Evolutionary conservation across 2,113 vertebrate genomes (phyloP).

Genomic region (Dromas ardeola): DNA sequence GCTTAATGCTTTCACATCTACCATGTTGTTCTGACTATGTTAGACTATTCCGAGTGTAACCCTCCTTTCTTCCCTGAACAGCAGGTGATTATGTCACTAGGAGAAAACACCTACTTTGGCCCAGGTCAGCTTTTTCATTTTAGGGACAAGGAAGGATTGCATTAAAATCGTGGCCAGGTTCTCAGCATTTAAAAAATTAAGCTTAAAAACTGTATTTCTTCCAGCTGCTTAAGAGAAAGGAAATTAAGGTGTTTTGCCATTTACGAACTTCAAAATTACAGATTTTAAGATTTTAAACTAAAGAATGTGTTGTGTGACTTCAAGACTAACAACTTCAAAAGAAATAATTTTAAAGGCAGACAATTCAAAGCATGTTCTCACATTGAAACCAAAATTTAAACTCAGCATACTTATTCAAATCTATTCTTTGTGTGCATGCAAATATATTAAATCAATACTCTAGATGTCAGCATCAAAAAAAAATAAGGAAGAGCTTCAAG

Average conservation of each 20-base stretch:
- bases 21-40: accelerated
- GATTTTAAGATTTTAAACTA: not conserved
- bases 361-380: not conserved
- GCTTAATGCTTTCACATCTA: not conserved
- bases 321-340: not conserved
- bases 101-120: not conserved
- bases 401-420: not conserved
- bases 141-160: not conserved
- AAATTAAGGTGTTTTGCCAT: not conserved
- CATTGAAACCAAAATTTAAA: not conserved
- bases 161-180: not conserved
- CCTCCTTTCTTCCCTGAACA: not conserved
- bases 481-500: not conserved
- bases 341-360: not conserved
- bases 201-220: not conserved
- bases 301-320: not conserved
- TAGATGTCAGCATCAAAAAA: not conserved
- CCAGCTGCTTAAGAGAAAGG: not conserved
- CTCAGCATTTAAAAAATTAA: not conserved
- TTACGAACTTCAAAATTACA: not conserved
- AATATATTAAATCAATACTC: not conserved
- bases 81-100: not conserved
- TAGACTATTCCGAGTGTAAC: accelerated
- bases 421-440: not conserved
- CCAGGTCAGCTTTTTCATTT: not conserved